Evolutionary conservation across 2,797 vertebrate species (phyloP).

Genomic region (Glyptemys insculpta): DNA sequence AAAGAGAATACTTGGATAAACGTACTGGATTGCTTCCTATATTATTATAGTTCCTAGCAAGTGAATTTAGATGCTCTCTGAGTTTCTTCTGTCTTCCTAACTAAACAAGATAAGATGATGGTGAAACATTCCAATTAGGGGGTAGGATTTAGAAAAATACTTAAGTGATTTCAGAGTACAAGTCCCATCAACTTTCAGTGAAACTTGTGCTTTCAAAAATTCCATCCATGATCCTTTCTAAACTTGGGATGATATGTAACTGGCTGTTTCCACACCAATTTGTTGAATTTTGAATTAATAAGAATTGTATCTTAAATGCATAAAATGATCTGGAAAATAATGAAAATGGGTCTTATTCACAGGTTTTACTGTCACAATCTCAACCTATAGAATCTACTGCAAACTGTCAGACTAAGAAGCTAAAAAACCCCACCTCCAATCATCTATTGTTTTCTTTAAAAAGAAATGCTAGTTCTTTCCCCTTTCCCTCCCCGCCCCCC

Average conservation of each 20-base stretch:
- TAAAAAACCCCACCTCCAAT: neutral
- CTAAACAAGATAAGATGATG: neutral
- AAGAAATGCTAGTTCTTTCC: neutral
- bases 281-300: constrained; percentile 22
- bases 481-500: neutral
- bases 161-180: neutral
- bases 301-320: constrained; percentile 8
- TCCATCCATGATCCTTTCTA: neutral
- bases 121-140: neutral
- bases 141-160: neutral
- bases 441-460: neutral
- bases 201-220: neutral
- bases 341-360: neutral
- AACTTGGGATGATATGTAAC: constrained; percentile 15
- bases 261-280: constrained; percentile 6
- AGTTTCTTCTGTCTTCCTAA: neutral
- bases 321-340: neutral
- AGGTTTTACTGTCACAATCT: neutral
- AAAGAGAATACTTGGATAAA: neutral
- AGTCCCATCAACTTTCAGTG: neutral
- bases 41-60: neutral
- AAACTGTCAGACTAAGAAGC: neutral
- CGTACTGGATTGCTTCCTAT: neutral
- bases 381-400: neutral
- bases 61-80: neutral